Base-by-base conservation (phyloP, 2,888 invertebrate species). In the Pterostichus niger region DNA sequence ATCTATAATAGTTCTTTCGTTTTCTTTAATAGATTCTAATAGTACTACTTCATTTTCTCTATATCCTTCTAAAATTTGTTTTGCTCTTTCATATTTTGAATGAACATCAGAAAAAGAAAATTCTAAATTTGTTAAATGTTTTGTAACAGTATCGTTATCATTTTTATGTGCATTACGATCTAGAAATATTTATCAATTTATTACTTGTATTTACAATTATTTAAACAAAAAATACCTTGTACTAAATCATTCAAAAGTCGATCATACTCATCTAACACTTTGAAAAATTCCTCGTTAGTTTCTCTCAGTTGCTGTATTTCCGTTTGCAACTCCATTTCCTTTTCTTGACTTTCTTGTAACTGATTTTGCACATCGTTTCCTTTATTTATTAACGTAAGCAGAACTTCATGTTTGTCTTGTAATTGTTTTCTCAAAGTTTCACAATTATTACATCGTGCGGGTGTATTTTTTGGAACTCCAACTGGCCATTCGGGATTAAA, bases 31-130 rank as follows among this genome's bases (percentile, higher is more conserved):
- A 84, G 89, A 86, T 31, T 85, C 84, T 76, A 86, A 85, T 49
- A 89, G 84, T 0, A 86, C 73, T 2, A 85, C 85, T 80, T 90
- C 88, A 84, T 89, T 88, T 31, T 85, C 84, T 84, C 88, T 87
- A 61, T 88, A 87, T 1, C 87, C 87, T 44, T 85, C 81, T 13
- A 90, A 86, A 5, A 88, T 85, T 3, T 83, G 71, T 85, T 88
- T 89, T 0, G 89, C 86, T 64, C 87, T 86, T 82, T 88, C 88
- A 84, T 87, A 89, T 83, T 89, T 89, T 15, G 86, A 86, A 11
- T 88, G 73, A 6, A 90, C 84, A 64, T 88, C 87, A n/a, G 86
- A 84, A 83, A 88, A 89, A 31, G 89, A 87, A 6, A 77, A 73
- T 84, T 89, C 88, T 31, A 90, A 84, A 84, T 88, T 88, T 0